These are phyloP conservation scores for Aptenodytes patagonicus DNA, from an alignment of 2,113 vertebrate species.

Conservation along the genomic window DNA sequence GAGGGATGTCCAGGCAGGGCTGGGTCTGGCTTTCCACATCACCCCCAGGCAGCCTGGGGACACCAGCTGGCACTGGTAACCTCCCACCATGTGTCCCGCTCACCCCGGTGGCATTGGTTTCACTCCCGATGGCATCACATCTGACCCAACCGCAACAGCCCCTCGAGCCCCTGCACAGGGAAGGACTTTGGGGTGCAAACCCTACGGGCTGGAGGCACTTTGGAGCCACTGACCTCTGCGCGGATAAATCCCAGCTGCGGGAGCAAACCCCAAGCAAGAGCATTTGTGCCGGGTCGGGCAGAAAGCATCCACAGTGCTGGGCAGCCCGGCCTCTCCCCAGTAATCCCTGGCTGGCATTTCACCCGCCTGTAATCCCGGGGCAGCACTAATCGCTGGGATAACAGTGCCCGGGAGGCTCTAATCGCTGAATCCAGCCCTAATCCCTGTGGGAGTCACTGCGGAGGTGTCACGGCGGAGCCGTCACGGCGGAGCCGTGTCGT, in stretches of 20 bases:
- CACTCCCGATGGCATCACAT: rapidly evolving
- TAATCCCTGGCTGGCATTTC: background rate
- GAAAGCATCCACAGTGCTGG: rapidly evolving
- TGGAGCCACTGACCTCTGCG: rapidly evolving
- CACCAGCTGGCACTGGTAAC: background rate
- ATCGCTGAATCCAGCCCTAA: background rate
- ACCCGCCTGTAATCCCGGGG: slow-evolving; percentile 13
- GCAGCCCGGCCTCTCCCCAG: background rate
- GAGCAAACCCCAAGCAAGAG: background rate
- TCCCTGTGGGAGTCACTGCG: background rate
- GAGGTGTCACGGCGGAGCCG: rapidly evolving
- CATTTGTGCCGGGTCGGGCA: background rate
- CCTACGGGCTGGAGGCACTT: background rate
- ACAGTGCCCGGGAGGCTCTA: background rate
- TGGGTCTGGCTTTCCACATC: background rate
- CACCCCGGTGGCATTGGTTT: background rate
- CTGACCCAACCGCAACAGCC: rapidly evolving
- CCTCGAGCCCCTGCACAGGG: rapidly evolving
- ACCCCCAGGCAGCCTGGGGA: rapidly evolving
- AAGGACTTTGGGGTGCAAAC: background rate
- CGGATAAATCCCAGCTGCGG: rapidly evolving
- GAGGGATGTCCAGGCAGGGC: background rate
- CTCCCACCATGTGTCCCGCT: rapidly evolving
- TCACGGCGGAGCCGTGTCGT: rapidly evolving
- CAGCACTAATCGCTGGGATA: slow-evolving; percentile 3